These are phyloP conservation scores for Mesoligia furuncula DNA, from an alignment of 2,888 invertebrate genomes.

Conservation along the genomic window DNA sequence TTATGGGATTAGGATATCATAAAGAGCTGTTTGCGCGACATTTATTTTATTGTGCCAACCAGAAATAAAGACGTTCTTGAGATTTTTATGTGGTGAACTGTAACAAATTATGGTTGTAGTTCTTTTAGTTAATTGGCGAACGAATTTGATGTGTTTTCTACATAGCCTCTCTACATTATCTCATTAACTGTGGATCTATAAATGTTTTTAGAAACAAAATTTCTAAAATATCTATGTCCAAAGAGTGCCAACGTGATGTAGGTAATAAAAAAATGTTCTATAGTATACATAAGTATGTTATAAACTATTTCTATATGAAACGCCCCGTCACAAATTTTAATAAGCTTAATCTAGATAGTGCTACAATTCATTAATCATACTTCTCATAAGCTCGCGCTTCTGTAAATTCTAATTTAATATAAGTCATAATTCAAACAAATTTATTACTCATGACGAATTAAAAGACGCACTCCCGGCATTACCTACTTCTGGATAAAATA, in stretches of 20 bases:
- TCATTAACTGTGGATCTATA: neutral
- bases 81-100: conserved; percentile 9
- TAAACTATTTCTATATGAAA: conserved; percentile 23
- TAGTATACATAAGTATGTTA: conserved; percentile 12
- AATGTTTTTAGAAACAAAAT: neutral
- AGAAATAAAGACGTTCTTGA: conserved; percentile 2
- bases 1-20: conserved; percentile 57
- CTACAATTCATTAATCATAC: conserved; percentile 53
- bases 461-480: conserved; percentile 39
- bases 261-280: neutral
- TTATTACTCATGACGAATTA: conserved; percentile 47
- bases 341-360: conserved; percentile 44
- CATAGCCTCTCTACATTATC: neutral
- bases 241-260: neutral
- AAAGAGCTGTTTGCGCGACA: conserved; percentile 74
- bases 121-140: conserved; percentile 18
- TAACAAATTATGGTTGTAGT: conserved; percentile 11
- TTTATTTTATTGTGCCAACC: conserved; percentile 1
- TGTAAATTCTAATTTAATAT: conserved; percentile 51
- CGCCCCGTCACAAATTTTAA: conserved; percentile 33
- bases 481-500: conserved; percentile 57
- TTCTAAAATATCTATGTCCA: too few species aligned
- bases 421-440: conserved; percentile 51
- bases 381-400: conserved; percentile 41
- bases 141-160: conserved; percentile 1